Percentiles rank a stretch among this genome's conserved stretches.
phyloP scores from a whole-genome alignment of 2,888 invertebrate species.

The Agelastica alni region DNA sequence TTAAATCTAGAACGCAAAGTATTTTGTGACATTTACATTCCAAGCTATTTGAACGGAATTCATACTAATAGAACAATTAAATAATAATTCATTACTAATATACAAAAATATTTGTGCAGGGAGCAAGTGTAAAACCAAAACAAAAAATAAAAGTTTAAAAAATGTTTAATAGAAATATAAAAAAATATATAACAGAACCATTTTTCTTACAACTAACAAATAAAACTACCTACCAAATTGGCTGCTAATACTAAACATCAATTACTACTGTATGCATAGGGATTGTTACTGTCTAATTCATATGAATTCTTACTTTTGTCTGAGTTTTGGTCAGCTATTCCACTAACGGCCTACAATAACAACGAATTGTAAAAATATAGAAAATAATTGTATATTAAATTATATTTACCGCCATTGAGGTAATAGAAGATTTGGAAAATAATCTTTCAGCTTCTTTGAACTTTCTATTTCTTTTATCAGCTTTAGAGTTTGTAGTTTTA shows the following conservation, averaged over 20 bases:
- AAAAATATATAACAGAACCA: slow-evolving; percentile 20
- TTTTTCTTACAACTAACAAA: slow-evolving; percentile 13
- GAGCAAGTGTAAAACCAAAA: slow-evolving; percentile 21
- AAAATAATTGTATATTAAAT: background rate
- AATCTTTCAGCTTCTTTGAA: slow-evolving; percentile 96
- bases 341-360: slow-evolving; percentile 72
- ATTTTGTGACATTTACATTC: no score
- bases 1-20: no score
- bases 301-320: slow-evolving; percentile 72
- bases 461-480: slow-evolving; percentile 93
- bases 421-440: slow-evolving; percentile 97
- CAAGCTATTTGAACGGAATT: no score
- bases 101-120: slow-evolving; percentile 5
- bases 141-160: slow-evolving; percentile 15
- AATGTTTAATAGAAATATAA: slow-evolving; percentile 28
- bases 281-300: slow-evolving; percentile 42
- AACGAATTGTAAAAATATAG: background rate
- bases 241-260: slow-evolving; percentile 23
- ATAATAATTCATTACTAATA: no score
- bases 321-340: slow-evolving; percentile 75
- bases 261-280: slow-evolving; percentile 43
- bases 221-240: slow-evolving; percentile 22
- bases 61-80: no score
- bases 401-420: slow-evolving; percentile 86
- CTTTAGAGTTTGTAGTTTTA: slow-evolving; percentile 92